Evolutionary conservation across 2,797 vertebrate genomes (phyloP), one percentile per base, ranked within the genome.

Genomic region (Apogon hyalosoma): DNA sequence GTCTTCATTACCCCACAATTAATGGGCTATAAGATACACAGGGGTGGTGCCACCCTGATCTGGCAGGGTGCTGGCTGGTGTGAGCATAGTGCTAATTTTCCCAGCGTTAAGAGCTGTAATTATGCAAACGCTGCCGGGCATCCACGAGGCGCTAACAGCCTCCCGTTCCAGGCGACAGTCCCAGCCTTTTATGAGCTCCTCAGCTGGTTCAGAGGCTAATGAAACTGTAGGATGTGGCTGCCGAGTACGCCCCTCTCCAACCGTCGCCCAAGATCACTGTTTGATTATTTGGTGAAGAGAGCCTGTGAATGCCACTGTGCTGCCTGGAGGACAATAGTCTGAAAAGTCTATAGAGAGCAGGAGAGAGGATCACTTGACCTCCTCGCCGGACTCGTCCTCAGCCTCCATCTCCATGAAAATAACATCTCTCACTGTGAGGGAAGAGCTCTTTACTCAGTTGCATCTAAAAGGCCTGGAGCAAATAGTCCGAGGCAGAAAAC

Each of bases 71-170:
- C 75, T 51, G 79, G 50, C 62, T 77, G 72, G 54, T 55, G 33
- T 24, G 38, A 52, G 84, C 82, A 84, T 82, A 81, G 83, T 85
- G 71, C 84, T 88, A 83, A 89, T 91, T 86, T 88, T 80, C 85
- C 63, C 70, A 3, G 33, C 14, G 39, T 69, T 85, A 86, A 85
- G 63, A 85, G 83, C 82, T 88, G 80, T 89, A 91, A 92, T 90
- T 89, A 91, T 80, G 60, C 56, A 52, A 69, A 66, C 60, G 46
- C 82, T 79, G 87, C 58, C 39, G 58, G 73, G 74, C 3, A 61
- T 69, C 68, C 21, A 45, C 33, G 40, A 81, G 75, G 76, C 19
- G 66, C 82, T 64, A 89, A 80, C 82, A 70, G 77, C 69, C 64
- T 77, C 62, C 64, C 28, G 14, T 81, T 83, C 62, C 77, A 78